Evolutionary conservation across 2,797 vertebrate genomes (phyloP), one percentile per base, ranked within the genome.

Genomic region (Gallirallus australis): DNA sequence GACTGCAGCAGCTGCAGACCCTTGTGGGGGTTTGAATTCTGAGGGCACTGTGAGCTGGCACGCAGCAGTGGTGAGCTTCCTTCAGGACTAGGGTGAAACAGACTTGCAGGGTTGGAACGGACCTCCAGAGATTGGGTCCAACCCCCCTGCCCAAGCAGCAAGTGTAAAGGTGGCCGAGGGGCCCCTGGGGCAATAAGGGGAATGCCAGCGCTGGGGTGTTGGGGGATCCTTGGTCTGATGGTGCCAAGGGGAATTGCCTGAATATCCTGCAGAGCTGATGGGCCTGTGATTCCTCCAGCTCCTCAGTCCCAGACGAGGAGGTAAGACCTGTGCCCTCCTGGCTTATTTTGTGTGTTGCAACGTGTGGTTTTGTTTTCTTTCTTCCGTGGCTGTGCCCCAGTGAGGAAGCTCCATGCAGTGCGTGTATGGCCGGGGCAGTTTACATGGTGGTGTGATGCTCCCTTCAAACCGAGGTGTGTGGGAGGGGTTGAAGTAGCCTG

Each of bases 321-420:
- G 24, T 3, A 14, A n/a, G 21, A 33, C 30, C 39, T 1, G 3
- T 12, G 39, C 56, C 21, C 37, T 50, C n/a, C 15, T 4, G 4
- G 2, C 27, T 39, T 20, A 2, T 30, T 31, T 28, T 21, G 35
- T 5, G 6, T 4, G 8, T 6, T 25, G 21, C 28, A 47, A 15
- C 3, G 2, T 2, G 31, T 7, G 56, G 13, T 33, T 52, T 39
- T 19, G 7, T n/a, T 61, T 39, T 33, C 53, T 28, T n/a, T 14
- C 31, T 61, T 6, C 13, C 2, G 1, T 18, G 4, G 0, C 16
- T n/a, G 11, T 52, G 11, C 16, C 31, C 17, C 35, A 5, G 35
- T 5, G 3, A 16, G 16, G 54, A 30, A 45, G 2, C 12, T 2
- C 16, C 2, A 0, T 2, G 4, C 3, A 9, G 0, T 5, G 35